phyloP scores from a whole-genome alignment of 2,888 invertebrate species.

The Tenthredo distinguenda region DNA sequence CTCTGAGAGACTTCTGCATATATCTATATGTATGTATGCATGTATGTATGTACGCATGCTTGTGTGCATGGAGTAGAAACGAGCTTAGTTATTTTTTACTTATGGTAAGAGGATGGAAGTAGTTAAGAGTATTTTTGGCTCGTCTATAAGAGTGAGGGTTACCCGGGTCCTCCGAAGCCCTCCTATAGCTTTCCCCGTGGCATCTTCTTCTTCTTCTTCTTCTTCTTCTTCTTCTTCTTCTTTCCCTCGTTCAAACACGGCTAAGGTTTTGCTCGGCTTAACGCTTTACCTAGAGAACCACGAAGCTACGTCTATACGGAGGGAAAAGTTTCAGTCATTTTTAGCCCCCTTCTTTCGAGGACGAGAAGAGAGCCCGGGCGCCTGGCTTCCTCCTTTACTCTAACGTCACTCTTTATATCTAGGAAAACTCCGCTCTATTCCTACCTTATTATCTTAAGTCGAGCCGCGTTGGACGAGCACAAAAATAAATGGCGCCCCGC shows the following conservation, averaged over 20 bases:
- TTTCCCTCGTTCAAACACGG: neutral
- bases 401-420: neutral
- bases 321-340: constrained; percentile 22
- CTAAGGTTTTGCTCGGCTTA: neutral
- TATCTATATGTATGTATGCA: neutral
- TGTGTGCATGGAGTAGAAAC: neutral
- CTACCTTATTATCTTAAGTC: constrained; percentile 23
- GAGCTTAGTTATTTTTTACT: constrained; percentile 31
- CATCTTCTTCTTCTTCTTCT: neutral
- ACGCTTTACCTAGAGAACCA: neutral
- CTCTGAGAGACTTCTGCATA: neutral
- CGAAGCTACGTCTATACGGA: neutral
- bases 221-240: neutral
- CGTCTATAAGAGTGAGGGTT: neutral
- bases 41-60: neutral
- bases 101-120: constrained; percentile 43
- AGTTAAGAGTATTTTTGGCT: constrained; percentile 44
- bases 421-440: constrained; percentile 4
- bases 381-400: neutral
- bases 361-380: neutral
- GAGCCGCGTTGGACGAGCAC: neutral
- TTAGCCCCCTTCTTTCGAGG: constrained; percentile 9
- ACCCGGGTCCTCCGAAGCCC: neutral
- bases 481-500: constrained; percentile 16
- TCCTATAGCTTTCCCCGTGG: neutral